Evolutionary conservation across 2,888 invertebrate genomes (phyloP), one percentile per base, ranked within the genome.

Genomic region (Sinelater perroti): DNA sequence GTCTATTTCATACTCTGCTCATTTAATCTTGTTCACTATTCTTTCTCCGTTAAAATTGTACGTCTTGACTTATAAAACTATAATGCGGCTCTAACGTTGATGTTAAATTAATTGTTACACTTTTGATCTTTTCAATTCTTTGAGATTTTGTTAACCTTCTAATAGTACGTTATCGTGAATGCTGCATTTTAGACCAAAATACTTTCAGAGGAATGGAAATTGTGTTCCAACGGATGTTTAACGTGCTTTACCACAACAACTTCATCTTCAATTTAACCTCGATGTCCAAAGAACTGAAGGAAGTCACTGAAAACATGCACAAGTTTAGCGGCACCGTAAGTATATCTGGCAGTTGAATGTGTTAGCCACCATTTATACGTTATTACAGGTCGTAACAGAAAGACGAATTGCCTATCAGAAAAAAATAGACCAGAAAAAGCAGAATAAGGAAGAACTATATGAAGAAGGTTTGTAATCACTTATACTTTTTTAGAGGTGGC

Each of bases 201-300:
- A 30, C 5, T 54, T 36, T 47, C 36, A 55, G 55, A n/a, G 44
- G 36, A 11, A 51, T 56, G 56, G 45, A 44, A 36, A 35, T 56
- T 17, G 14, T 28, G 3, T 50, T 51, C 17, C 26, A 10, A 20
- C 24, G 44, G 8, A 51, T 51, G 56, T 56, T 56, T 28, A 26
- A 35, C 6, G 16, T 56, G 10, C 36, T 24, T 14, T 51, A 31
- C 11, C 56, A 56, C 26, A 28, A 8, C 3, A 51, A 56, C 11
- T 51, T 50, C 10, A 50, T 56, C n/a, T 56, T 45, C 13, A 42
- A 45, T 7, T 14, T 40, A 18, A 49, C 38, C 5, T 8, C 31
- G 6, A n/a, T 11, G 2, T 2, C 49, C 5, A 38, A 42, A 14
- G 49, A 55, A 31, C 26, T 24, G 2, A 1, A 40, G 1, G 46